Conservation (phyloP, 2,888 invertebrate genomes). For the Perdita meconis region DNA sequence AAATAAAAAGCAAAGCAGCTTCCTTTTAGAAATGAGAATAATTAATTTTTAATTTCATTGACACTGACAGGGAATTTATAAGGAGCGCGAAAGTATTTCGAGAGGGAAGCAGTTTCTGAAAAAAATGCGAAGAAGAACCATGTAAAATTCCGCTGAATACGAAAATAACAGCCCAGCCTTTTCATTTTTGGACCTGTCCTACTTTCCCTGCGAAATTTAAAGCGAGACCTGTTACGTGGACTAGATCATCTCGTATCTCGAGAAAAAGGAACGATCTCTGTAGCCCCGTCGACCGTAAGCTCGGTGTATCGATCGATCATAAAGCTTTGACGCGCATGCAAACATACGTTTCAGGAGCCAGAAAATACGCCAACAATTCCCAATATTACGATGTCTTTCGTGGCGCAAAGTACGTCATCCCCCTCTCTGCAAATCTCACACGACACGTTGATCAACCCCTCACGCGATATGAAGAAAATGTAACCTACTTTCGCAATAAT, state of each 20-base stretch:
- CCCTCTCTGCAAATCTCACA: conserved; percentile 10
- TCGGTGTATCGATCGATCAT: conserved; percentile 44
- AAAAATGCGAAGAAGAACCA: background rate
- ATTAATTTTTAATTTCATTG: no score
- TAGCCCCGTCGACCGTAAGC: conserved; percentile 23
- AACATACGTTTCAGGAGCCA: conserved; percentile 30
- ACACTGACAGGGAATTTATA: no score
- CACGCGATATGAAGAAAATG: background rate
- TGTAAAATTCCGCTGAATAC: conserved; percentile 4
- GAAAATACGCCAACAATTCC: conserved; percentile 36
- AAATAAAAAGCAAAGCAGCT: no score
- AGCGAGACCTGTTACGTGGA: conserved; percentile 28
- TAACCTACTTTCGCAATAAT: no score
- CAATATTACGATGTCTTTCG: conserved; percentile 16
- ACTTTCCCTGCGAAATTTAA: conserved; percentile 30
- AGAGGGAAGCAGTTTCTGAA: no score
- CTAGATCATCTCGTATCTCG: conserved; percentile 48
- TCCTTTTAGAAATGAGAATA: no score
- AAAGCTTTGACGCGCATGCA: conserved; percentile 40
- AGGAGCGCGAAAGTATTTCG: no score
- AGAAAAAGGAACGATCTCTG: conserved; percentile 43
- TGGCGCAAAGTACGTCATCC: background rate
- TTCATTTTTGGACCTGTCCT: conserved; percentile 22
- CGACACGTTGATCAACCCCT: background rate
- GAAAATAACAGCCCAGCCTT: conserved; percentile 11